Evolutionary conservation across 2,113 vertebrate genomes (phyloP).

Genomic region (Coptodon bakossiorum): DNA sequence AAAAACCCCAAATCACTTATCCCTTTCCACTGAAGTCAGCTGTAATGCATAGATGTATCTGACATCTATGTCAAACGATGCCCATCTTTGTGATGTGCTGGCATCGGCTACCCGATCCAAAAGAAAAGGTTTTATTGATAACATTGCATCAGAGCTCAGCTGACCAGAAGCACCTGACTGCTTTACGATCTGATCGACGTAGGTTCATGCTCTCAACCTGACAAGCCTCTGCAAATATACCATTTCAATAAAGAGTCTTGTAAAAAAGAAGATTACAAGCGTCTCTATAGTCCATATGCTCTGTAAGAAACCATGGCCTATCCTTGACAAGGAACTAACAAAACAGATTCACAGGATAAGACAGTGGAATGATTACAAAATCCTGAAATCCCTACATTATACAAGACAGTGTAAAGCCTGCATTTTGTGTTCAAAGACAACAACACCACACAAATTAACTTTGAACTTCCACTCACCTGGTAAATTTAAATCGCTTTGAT

Average conservation of each 20-base stretch:
- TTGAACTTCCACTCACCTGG: constrained; percentile 48
- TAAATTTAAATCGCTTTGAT: constrained; percentile 47
- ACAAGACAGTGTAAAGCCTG: background rate
- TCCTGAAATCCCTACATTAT: background rate
- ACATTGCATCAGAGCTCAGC: background rate
- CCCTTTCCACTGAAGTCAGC: background rate
- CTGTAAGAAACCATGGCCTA: background rate
- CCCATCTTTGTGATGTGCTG: background rate
- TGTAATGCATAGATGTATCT: background rate
- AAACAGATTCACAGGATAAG: background rate
- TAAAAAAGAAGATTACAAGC: background rate
- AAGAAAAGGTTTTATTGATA: background rate
- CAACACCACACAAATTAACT: background rate
- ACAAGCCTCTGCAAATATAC: background rate
- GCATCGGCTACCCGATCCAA: background rate
- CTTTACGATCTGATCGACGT: background rate
- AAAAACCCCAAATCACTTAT: background rate
- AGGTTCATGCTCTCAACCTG: background rate
- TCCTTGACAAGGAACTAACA: background rate
- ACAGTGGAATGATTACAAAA: background rate
- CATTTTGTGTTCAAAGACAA: background rate
- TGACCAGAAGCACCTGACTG: background rate
- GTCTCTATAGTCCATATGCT: background rate
- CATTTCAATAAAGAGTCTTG: background rate
- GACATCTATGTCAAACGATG: background rate